Evolutionary conservation across 2,888 invertebrate species (phyloP).

Genomic region (Orthosia gothica): DNA sequence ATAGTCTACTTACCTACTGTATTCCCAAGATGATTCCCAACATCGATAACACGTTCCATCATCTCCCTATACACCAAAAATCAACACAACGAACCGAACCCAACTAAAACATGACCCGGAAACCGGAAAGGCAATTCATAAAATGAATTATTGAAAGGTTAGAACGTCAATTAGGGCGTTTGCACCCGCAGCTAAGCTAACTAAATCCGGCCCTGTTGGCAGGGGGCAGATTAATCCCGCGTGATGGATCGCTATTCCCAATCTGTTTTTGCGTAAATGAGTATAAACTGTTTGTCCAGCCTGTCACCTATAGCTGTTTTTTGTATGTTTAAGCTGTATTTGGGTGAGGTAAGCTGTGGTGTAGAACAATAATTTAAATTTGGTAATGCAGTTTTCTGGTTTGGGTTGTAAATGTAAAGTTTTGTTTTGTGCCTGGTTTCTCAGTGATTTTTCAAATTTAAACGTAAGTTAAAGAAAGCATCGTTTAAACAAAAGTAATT

Average conservation of each 20-base stretch:
- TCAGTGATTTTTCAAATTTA: too few relatives aligned
- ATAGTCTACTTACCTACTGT: background rate
- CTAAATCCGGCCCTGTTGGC: conserved; percentile 67
- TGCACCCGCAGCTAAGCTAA: conserved; percentile 61
- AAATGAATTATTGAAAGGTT: conserved; percentile 65
- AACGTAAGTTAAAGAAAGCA: too few relatives aligned
- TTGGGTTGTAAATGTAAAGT: background rate
- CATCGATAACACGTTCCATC: background rate
- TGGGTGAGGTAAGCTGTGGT: conserved; percentile 4
- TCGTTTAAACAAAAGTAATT: too few relatives aligned
- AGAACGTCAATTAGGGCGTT: conserved; percentile 64
- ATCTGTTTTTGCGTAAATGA: conserved; percentile 83
- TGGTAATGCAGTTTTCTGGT: background rate
- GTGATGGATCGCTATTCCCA: conserved; percentile 81
- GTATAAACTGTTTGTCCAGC: conserved; percentile 77
- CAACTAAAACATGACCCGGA: background rate
- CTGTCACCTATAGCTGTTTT: conserved; percentile 67
- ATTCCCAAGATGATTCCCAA: background rate
- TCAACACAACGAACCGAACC: background rate
- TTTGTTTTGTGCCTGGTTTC: background rate
- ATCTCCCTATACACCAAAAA: background rate
- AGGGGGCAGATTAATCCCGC: conserved; percentile 76
- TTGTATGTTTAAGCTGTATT: conserved; percentile 57
- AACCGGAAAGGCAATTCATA: conserved; percentile 41
- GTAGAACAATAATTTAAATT: background rate